These are phyloP conservation scores for Panulirus ornatus DNA, from an alignment of 1,140 invertebrate genomes.

Conservation along the genomic window DNA sequence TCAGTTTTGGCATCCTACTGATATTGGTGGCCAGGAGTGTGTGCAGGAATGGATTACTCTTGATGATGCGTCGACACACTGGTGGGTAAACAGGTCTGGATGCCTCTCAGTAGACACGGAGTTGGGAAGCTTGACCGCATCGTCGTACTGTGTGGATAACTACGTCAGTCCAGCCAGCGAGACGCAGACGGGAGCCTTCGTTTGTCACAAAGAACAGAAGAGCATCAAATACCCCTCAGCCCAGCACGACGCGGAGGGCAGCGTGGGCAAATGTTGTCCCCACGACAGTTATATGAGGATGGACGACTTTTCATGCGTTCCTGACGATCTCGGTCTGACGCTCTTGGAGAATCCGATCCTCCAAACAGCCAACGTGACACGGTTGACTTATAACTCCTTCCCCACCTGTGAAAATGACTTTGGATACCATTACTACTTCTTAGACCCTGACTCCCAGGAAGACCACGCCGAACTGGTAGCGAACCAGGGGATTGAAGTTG, in stretches of 20 bases:
- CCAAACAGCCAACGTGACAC: slow-evolving; percentile 51
- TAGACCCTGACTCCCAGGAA: slow-evolving; percentile 29
- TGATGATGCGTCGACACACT: slow-evolving; percentile 47
- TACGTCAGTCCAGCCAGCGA: slow-evolving; percentile 39
- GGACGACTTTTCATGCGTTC: slow-evolving; percentile 15
- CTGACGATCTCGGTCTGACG: slow-evolving; percentile 37
- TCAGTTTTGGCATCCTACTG: slow-evolving; percentile 45
- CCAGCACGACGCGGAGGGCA: slow-evolving; percentile 10
- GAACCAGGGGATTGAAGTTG: slow-evolving; percentile 31
- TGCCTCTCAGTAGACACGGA: slow-evolving; percentile 52
- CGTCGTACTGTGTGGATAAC: slow-evolving; percentile 69
- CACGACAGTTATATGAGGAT: slow-evolving; percentile 52
- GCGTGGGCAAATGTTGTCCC: slow-evolving; percentile 68
- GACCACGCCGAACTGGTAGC: slow-evolving; percentile 27
- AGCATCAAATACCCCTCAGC: slow-evolving; percentile 29
- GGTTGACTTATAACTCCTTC: slow-evolving; percentile 59
- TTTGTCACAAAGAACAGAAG: slow-evolving; percentile 60
- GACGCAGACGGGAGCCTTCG: slow-evolving; percentile 43
- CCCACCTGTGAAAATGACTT: slow-evolving; percentile 26
- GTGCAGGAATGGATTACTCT: slow-evolving; percentile 54
- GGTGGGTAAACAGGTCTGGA: slow-evolving; percentile 69
- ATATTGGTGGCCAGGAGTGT: slow-evolving; percentile 40
- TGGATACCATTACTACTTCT: slow-evolving; percentile 48
- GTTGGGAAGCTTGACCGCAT: slow-evolving; percentile 32
- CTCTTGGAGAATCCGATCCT: slow-evolving; percentile 48